A percentile compares a stretch with the other conserved stretches of the same genome.
Evolutionary conservation across 2,888 invertebrate genomes (phyloP).

Genomic region (Apomyelois bistriatella): DNA sequence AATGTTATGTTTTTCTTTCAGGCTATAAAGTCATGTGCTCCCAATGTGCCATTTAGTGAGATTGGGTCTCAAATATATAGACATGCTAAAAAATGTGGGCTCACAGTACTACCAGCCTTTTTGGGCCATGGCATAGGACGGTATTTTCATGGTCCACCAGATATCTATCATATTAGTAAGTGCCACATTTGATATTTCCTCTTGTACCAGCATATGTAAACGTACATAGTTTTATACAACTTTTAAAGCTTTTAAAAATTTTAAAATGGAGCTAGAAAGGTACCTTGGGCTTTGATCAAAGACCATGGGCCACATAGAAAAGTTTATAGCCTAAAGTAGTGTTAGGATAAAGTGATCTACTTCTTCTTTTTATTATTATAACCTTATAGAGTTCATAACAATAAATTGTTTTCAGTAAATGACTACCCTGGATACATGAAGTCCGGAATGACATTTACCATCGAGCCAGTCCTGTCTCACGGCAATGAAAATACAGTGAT

Average conservation of each 20-base stretch:
- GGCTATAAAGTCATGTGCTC: conserved; percentile 82
- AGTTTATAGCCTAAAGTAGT: too few relatives aligned
- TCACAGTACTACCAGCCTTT: conserved; percentile 88
- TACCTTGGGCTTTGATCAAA: too few relatives aligned
- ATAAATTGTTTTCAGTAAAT: conserved; percentile 81
- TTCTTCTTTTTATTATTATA: too few relatives aligned
- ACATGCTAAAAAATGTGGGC: conserved; percentile 81
- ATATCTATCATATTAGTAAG: conserved; percentile 91
- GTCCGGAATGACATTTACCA: conserved; percentile 96
- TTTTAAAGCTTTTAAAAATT: too few relatives aligned
- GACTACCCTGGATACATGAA: conserved; percentile 85
- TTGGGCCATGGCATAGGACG: conserved; percentile 95
- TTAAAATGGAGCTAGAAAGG: too few relatives aligned
- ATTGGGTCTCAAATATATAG: conserved; percentile 84
- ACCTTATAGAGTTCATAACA: too few relatives aligned
- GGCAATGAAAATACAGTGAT: conserved; percentile 84
- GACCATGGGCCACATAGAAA: too few relatives aligned
- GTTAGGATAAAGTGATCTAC: too few relatives aligned
- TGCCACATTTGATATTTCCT: conserved; percentile 18
- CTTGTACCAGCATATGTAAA: too few relatives aligned
- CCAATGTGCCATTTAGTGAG: conserved; percentile 77
- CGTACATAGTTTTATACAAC: too few relatives aligned
- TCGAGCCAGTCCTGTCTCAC: conserved; percentile 93
- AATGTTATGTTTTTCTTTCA: conserved; percentile 27
- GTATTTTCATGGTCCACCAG: conserved; percentile 96